Evolutionary conservation across 2,888 invertebrate species (phyloP).

Genomic region (Hypsopygia costalis): DNA sequence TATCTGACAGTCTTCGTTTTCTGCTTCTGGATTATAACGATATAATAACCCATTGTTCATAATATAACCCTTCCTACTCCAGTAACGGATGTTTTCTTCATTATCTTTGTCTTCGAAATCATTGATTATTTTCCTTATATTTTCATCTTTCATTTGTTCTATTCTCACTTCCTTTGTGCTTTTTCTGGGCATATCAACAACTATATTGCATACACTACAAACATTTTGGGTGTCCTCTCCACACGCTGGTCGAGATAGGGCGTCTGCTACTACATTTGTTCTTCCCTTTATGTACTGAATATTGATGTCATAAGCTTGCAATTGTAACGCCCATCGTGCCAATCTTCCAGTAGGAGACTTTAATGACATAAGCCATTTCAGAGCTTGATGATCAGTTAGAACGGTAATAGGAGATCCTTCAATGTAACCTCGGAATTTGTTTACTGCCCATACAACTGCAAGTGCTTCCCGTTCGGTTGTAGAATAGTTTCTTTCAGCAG

Average conservation of each 20-base stretch:
- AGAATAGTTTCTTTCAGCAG: constrained; percentile 12
- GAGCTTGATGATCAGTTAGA: no score
- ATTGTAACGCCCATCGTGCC: constrained; percentile 15
- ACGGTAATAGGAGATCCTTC: not conserved
- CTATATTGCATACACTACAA: constrained; percentile 7
- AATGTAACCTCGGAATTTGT: constrained; percentile 10
- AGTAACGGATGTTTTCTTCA: constrained; percentile 18
- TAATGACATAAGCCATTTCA: no score
- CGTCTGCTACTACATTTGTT: constrained; percentile 15
- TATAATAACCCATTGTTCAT: constrained; percentile 26
- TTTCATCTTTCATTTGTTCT: constrained; percentile 20
- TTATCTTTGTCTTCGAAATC: constrained; percentile 12
- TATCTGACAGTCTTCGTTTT: constrained; percentile 22
- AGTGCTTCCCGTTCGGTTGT: constrained; percentile 13
- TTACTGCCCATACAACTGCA: constrained; percentile 14
- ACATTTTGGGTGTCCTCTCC: not conserved
- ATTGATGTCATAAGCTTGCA: constrained; percentile 11
- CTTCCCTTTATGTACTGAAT: constrained; percentile 11
- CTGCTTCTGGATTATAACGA: constrained; percentile 14
- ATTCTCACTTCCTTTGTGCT: constrained; percentile 12
- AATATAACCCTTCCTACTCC: constrained; percentile 25
- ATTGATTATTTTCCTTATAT: no score
- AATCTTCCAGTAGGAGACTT: no score
- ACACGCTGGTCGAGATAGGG: not conserved
- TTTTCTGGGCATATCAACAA: constrained; percentile 16